phyloP scores from a whole-genome alignment of 1,140 invertebrate genomes.

The Tetramorium parvispinum region DNA sequence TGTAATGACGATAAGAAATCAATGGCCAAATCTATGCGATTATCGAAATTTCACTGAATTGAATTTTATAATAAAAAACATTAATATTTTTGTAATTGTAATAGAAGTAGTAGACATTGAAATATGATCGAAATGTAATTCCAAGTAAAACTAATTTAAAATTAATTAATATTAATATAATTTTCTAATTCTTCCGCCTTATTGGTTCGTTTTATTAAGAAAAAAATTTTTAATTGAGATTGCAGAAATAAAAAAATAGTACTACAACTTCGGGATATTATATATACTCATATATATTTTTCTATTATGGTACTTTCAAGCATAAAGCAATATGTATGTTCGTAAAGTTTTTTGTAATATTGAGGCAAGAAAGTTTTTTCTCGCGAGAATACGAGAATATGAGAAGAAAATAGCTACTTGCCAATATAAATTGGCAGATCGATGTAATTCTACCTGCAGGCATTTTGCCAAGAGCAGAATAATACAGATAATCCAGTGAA shows the following conservation, averaged over 20 bases:
- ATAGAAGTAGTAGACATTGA: not conserved
- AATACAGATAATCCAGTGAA: slow-evolving; percentile 27
- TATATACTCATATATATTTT: not conserved
- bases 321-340: not conserved
- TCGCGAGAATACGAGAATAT: not conserved
- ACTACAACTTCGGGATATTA: not conserved
- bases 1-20: slow-evolving; percentile 6
- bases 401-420: not conserved
- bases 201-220: not conserved
- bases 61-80: not conserved
- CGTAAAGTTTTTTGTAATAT: not conserved
- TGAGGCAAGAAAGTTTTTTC: not conserved
- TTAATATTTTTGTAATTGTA: not conserved
- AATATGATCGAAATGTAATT: not conserved
- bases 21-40: not conserved
- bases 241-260: too few species aligned
- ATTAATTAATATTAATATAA: not conserved
- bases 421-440: slow-evolving; percentile 21
- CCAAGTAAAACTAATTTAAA: not conserved
- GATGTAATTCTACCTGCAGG: slow-evolving; percentile 6
- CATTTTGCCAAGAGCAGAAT: slow-evolving; percentile 18
- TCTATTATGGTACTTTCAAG: not conserved
- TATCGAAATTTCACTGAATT: not conserved
- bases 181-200: not conserved
- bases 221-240: not conserved